Evolutionary conservation across 2,888 invertebrate genomes (phyloP).

Genomic region (Hydrotaea diabolus): DNA sequence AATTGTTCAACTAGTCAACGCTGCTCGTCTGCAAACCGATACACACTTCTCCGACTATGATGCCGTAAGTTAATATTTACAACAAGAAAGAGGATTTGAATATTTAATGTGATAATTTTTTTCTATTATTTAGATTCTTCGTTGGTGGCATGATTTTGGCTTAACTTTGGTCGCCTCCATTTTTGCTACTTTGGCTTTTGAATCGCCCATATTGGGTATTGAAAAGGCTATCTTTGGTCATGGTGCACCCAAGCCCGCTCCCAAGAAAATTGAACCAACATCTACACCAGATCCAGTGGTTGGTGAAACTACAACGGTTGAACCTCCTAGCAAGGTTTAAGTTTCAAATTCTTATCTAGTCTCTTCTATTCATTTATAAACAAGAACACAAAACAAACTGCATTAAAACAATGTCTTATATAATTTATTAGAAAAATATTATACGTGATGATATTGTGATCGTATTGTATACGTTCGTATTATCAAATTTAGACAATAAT

Average conservation of each 20-base stretch:
- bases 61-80: slow-evolving; percentile 72
- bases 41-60: slow-evolving; percentile 78
- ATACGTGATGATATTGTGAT: slow-evolving; percentile 32
- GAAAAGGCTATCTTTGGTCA: slow-evolving; percentile 79
- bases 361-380: not conserved
- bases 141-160: slow-evolving; percentile 81
- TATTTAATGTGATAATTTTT: not conserved
- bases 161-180: slow-evolving; percentile 78
- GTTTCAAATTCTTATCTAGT: slow-evolving; percentile 26
- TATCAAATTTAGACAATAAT: slow-evolving; percentile 54
- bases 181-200: slow-evolving; percentile 81
- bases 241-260: slow-evolving; percentile 66
- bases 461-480: slow-evolving; percentile 46
- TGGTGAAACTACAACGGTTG: slow-evolving; percentile 27
- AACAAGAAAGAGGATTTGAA: not conserved
- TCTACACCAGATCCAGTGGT: slow-evolving; percentile 1
- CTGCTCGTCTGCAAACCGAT: slow-evolving; percentile 75
- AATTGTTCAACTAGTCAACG: slow-evolving; percentile 76
- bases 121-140: slow-evolving; percentile 74
- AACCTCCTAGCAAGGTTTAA: slow-evolving; percentile 49
- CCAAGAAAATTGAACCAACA: slow-evolving; percentile 65
- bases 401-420: slow-evolving; percentile 50
- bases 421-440: slow-evolving; percentile 48
- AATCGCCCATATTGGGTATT: slow-evolving; percentile 81
- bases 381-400: slow-evolving; percentile 12